Base-by-base conservation (phyloP, 2,888 invertebrate genomes). In the Diarsia mendica region DNA sequence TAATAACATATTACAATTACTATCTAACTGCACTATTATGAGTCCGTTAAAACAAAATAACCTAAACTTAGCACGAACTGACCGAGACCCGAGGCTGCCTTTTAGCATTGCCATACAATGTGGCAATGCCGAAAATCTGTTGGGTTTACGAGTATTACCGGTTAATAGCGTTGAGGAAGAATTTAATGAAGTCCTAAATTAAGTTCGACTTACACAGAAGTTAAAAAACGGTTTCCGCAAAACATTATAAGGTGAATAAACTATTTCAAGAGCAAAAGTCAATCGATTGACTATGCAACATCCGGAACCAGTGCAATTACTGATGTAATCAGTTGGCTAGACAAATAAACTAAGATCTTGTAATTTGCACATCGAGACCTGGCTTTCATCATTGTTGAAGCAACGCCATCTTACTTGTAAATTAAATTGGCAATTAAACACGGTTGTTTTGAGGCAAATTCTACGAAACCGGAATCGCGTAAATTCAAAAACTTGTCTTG, bases 321-420 rank as follows among this genome's bases (percentile, higher is more conserved):
- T 78, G 61, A 77, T 67, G 85, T 77, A 85, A 85, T 53, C 33
- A 68, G 51, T 60, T 46, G 39, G 11, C 33, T 61, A 67, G 23
- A 48, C 69, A 55, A 39, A 58, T 46, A 75, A 61, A 55, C 68
- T 46, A 44, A 70, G 55, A 75, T 67, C 23, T 65, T 58, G 13
- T 23, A 68, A 64, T 70, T 80, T 74, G 53, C 60, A 78, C 75
- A 70, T 60, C 20, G n/a, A 79, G 48, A 74, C 58, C 48, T 55
- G 53, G n/a, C 66, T 85, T 84, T 78, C 84, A 58, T 70, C 74
- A 83, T 80, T 72, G 65, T 78, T 85, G 67, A 51, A 61, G 77
- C 67, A 76, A 84, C 58, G 33, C 4, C 46, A 84, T 84, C 74
- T 75, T 73, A 83, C 71, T 80, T 77, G 72, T 72, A 80, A 85